Evolutionary conservation across 2,888 invertebrate genomes (phyloP), one percentile per base, ranked within the genome.

Genomic region (Camptogramma bilineatum): DNA sequence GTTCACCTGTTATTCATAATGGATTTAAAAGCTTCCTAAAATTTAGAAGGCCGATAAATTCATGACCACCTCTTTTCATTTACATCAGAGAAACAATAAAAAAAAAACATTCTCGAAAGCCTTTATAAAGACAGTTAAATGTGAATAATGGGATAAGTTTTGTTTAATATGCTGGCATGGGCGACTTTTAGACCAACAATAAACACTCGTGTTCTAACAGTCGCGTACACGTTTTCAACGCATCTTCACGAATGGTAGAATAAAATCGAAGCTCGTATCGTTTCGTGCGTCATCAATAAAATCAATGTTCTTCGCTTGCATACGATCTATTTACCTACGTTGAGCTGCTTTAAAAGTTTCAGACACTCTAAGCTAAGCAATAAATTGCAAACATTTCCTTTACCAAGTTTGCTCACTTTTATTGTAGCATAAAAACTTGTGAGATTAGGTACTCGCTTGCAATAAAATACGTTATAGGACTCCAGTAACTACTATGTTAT

Each of bases 361-460:
- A 16, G 16, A 34, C 39, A 28, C 17, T 44, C 34, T 55, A 46
- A n/a, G n/a, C 56, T 21, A 18, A 47, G 58, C 19, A 51, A 62
- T 42, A 58, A 58, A 55, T 62, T 58, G 39, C 51, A 61, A 64
- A 59, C 48, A 34, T 47, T 62, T 52, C 48, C 47, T 24, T 48
- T 52, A 52, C 46, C 17, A 39, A 34, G 34, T 56, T 50, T 44
- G 21, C 42, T 28, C 54, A 56, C 13, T 59, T 52, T 65, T 59
- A 53, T 31, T 34, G 31, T 51, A 16, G 53, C 58, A 50, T 58
- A 55, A 62, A 62, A 62, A 56, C 62, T 52, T 57, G 44, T 42
- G 39, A 46, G 47, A 51, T 17, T 42, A 42, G 34, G 52, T 44
- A 57, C 50, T 8, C 50, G 51, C 39, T 51, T 44, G 44, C 48